These are phyloP conservation scores for Ageneiosus marmoratus DNA, from an alignment of 2,113 vertebrate genomes.

Conservation along the genomic window DNA sequence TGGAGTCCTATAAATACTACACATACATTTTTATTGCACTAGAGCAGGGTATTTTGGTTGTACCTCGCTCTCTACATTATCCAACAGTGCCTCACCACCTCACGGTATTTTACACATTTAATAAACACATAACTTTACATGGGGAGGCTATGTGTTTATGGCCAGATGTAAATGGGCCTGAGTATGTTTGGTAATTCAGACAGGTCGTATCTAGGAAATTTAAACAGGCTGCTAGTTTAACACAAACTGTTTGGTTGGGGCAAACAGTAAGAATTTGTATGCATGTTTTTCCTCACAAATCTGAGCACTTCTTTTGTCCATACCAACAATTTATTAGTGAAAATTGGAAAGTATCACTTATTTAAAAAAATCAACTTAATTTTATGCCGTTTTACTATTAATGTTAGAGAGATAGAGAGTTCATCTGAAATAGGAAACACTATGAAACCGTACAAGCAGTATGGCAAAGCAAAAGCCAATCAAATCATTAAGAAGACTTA, in stretches of 20 bases:
- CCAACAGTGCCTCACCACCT: slow-evolving; percentile 3
- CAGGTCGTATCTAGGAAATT: slow-evolving; percentile 67
- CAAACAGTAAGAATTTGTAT: slow-evolving; percentile 41
- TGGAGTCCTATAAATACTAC: slow-evolving; percentile 42
- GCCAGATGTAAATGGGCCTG: slow-evolving; percentile 60
- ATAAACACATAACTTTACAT: slow-evolving; percentile 59
- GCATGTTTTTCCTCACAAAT: slow-evolving; percentile 23
- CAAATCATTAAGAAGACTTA: neutral
- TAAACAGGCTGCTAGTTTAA: slow-evolving; percentile 60
- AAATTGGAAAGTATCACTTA: neutral
- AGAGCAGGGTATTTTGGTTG: neutral
- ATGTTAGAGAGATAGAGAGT: neutral
- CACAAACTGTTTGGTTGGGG: slow-evolving; percentile 67
- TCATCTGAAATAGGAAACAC: neutral
- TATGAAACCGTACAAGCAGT: neutral
- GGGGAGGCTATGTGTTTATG: slow-evolving; percentile 65
- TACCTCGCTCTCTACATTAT: neutral
- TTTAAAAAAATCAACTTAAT: neutral
- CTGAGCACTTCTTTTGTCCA: slow-evolving; percentile 44
- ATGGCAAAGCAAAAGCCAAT: neutral
- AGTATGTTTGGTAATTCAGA: slow-evolving; percentile 69
- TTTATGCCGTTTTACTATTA: neutral
- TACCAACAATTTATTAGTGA: neutral
- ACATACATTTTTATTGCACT: slow-evolving; percentile 24
- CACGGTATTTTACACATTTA: slow-evolving; percentile 32